Base-by-base conservation (phyloP, 2,888 invertebrate genomes). In the Chloroclysta siterata region DNA sequence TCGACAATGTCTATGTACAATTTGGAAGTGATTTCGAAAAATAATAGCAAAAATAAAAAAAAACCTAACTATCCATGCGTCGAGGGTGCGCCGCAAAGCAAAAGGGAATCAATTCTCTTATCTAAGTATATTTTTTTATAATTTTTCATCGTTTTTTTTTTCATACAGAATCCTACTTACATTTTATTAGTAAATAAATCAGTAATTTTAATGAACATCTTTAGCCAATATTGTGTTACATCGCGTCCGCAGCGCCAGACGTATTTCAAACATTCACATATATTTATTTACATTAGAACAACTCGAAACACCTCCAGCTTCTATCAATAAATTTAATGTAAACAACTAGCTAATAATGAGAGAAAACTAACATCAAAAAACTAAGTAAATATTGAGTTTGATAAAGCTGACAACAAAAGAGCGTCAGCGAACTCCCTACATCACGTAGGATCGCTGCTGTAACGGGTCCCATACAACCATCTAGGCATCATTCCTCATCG, bases 331-430 rank as follows among this genome's bases (percentile, higher is more conserved):
- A 73, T 76, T 73, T 70, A 78, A 73, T 73, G 81, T 81, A 82
- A 83, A 83, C 78, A 75, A 77, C 84, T 89, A 87, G 82, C 83
- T 85, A 83, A 82, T 80, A 80, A 83, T 76, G 79, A 81, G 79
- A 78, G 51, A 46, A 70, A 87, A 85, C 88, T 88, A 87, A 87
- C 85, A 87, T 87, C 81, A 73, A 87, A 85, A 72, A 86, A 84
- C 83, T 86, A 87, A 86, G 79, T 83, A 82, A 83, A 81, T 79
- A 80, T 80, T 72, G 81, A 81, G 81, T 75, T 65, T 44, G 44
- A 58, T 58, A 60, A 56, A 60, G 56, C 60, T 53, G 60, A 64
- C 52, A 60, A 61, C 60, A 48, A 73, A 70, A 73, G 75, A 76
- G 74, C 76, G 69, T 66, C 53, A 60, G 70, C 59, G 63, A 0